Percentiles rank a stretch among this genome's conserved stretches.
phyloP scores from a whole-genome alignment of 2,888 invertebrate species.

The Leucoma salicis region DNA sequence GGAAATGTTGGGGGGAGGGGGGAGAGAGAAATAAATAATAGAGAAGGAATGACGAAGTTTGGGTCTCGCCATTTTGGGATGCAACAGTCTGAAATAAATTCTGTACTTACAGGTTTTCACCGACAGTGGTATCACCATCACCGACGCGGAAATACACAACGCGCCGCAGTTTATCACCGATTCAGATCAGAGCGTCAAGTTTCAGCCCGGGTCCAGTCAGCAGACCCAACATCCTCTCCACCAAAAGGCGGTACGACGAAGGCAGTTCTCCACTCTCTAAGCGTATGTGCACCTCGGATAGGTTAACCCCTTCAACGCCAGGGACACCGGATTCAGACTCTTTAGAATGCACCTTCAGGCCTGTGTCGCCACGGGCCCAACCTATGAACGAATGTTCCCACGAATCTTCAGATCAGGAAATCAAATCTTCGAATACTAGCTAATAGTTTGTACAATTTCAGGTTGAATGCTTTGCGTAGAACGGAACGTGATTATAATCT shows the following conservation, averaged over 20 bases:
- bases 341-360: slow-evolving; percentile 74
- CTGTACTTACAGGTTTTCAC: slow-evolving; percentile 64
- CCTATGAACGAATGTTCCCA: slow-evolving; percentile 57
- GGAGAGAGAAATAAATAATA: too few species aligned
- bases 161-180: slow-evolving; percentile 93
- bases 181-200: slow-evolving; percentile 89
- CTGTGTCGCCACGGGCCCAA: slow-evolving; percentile 68
- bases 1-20: too few species aligned
- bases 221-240: slow-evolving; percentile 73
- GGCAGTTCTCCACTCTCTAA: slow-evolving; percentile 77
- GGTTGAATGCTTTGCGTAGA: slow-evolving; percentile 34
- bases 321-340: slow-evolving; percentile 74
- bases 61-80: too few species aligned
- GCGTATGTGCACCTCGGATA: slow-evolving; percentile 62
- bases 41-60: too few species aligned
- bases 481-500: slow-evolving; percentile 1
- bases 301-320: slow-evolving; percentile 64
- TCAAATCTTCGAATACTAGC: slow-evolving; percentile 69
- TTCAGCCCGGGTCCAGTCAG: slow-evolving; percentile 86
- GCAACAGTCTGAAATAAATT: too few species aligned
- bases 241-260: slow-evolving; percentile 85
- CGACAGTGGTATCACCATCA: slow-evolving; percentile 87
- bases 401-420: slow-evolving; percentile 47
- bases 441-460: slow-evolving; percentile 50
- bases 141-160: slow-evolving; percentile 93